Percentiles rank a stretch among this genome's conserved stretches.
Conservation (phyloP, 2,113 vertebrate species). For the Sylvicapra grimmia region DNA sequence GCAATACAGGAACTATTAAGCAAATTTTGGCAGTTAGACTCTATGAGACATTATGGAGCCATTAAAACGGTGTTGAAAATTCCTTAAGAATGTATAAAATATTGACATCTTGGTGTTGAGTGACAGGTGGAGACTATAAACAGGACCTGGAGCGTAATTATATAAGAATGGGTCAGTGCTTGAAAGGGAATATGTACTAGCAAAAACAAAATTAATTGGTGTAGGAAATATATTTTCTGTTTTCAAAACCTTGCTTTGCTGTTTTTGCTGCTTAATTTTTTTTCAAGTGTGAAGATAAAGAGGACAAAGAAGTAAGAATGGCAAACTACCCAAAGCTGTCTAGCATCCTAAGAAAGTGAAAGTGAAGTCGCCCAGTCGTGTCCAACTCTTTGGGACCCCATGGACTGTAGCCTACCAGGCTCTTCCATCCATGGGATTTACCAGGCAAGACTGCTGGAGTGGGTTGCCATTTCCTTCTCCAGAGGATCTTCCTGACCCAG, state of each 20-base stretch:
- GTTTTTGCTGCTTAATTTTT: not conserved
- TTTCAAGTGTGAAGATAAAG: not conserved
- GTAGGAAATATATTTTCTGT: not conserved
- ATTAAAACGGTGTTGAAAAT: not conserved
- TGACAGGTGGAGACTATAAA: not conserved
- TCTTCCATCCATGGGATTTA: too few species aligned
- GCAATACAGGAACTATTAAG: not conserved
- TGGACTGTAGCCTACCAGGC: too few species aligned
- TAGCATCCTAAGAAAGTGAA: not conserved
- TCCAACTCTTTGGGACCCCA: too few species aligned
- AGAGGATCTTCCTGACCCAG: too few species aligned
- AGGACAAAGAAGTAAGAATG: not conserved
- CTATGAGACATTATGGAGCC: not conserved
- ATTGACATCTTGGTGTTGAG: not conserved
- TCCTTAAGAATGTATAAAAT: not conserved
- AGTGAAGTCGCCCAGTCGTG: too few species aligned
- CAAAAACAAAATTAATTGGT: not conserved
- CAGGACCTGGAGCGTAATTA: not conserved
- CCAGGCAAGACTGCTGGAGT: too few species aligned
- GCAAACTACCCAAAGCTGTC: not conserved
- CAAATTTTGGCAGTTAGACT: not conserved
- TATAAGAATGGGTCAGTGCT: not conserved
- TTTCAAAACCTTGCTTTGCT: not conserved
- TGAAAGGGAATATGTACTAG: not conserved
- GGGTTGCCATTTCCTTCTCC: too few species aligned